These are phyloP conservation scores for Gorsachius goisagi DNA, from an alignment of 2,113 vertebrate genomes.

Conservation along the genomic window DNA sequence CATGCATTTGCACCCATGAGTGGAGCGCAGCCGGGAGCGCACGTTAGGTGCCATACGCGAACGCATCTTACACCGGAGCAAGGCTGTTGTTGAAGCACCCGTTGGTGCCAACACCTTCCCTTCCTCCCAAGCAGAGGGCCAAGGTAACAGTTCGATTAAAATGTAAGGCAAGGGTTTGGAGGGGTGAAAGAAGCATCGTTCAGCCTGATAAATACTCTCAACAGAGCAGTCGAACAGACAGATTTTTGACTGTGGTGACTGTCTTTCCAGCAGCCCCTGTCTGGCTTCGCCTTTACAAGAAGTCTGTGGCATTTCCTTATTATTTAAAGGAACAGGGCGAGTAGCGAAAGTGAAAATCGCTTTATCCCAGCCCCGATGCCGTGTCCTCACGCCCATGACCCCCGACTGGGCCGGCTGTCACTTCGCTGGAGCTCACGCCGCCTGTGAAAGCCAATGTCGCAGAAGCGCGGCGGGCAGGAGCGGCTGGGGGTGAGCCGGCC, in stretches of 20 bases:
- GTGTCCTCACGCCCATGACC: not conserved
- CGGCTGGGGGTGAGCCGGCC: not conserved
- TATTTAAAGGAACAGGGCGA: slow-evolving; percentile 52
- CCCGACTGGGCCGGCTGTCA: not conserved
- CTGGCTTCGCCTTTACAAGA: slow-evolving; percentile 29
- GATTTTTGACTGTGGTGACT: not conserved
- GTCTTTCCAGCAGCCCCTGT: not conserved
- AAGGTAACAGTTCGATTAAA: not conserved
- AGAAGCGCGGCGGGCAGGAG: not conserved
- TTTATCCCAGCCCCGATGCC: not conserved
- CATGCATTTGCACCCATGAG: accelerated
- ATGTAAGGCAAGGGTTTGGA: not conserved
- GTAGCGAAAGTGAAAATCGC: slow-evolving; percentile 59
- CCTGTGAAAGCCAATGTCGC: not conserved
- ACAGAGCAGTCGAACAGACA: not conserved
- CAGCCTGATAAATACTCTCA: not conserved
- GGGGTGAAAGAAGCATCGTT: not conserved
- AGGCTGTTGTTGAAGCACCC: not conserved
- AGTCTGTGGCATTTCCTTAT: slow-evolving; percentile 42
- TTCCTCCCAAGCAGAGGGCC: not conserved
- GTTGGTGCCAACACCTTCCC: not conserved
- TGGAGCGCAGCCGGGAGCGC: not conserved
- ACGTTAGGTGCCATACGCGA: accelerated
- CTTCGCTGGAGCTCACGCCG: not conserved
- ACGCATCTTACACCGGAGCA: accelerated